A percentile compares a stretch with the other conserved stretches of the same genome.
Conservation (phyloP, 2,797 vertebrate genomes). For the Morelia viridis region DNA sequence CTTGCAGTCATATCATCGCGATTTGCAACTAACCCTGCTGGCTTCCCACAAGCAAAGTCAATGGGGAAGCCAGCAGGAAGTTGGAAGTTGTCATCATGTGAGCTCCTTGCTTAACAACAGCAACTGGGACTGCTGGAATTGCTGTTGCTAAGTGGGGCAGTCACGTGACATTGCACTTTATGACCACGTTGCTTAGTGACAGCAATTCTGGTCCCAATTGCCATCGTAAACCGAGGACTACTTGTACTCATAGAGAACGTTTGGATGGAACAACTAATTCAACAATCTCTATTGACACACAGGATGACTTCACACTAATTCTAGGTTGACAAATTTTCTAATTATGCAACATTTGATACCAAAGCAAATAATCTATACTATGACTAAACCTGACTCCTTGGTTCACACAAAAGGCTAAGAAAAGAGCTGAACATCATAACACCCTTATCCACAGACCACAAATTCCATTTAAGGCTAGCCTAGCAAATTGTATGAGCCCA, state of each 20-base stretch:
- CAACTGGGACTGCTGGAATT: background rate
- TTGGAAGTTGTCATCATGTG: background rate
- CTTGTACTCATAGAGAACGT: background rate
- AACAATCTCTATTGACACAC: background rate
- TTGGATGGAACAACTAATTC: background rate
- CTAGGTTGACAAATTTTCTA: background rate
- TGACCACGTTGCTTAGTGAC: background rate
- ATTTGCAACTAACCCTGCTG: background rate
- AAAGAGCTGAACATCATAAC: background rate
- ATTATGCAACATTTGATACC: background rate
- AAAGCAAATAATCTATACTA: background rate
- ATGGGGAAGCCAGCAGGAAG: background rate
- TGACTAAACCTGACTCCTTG: background rate
- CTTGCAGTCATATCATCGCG: background rate
- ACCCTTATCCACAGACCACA: background rate
- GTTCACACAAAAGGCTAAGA: background rate
- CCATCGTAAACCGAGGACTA: background rate
- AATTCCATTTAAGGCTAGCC: background rate
- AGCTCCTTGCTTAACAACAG: background rate
- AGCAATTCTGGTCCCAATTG: background rate
- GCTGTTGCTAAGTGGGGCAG: background rate
- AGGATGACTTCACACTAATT: background rate
- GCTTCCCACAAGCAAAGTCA: background rate
- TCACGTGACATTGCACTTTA: background rate
- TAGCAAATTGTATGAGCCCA: background rate